Evolutionary conservation across 2,888 invertebrate species (phyloP), one percentile per base, ranked within the genome.

Genomic region (Drosophila hamatofila): DNA sequence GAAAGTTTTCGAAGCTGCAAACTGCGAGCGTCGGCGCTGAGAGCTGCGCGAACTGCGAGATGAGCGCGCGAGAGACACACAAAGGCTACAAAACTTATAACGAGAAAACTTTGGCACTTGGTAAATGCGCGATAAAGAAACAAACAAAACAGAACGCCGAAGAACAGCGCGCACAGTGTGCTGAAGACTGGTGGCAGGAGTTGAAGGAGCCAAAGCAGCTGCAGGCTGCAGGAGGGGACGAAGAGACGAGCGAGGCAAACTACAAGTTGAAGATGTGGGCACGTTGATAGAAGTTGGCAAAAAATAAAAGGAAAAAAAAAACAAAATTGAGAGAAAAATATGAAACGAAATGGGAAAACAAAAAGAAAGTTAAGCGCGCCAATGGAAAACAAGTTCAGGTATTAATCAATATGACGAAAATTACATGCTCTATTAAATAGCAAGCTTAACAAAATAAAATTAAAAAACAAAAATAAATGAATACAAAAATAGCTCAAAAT

Each of bases 81-180:
- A 87, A 88, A 88, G 88, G 88, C 88, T 90, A 90, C 89, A 88
- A 93, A 92, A 92, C 92, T 93, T 92, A 92, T 92, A 92, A 92
- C 92, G 93, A 92, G 92, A 92, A 92, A 92, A 92, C 92, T 92
- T 92, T 92, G 91, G 87, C 91, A 91, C 91, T 92, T 91, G 91
- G 92, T 89, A 91, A 90, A 91, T 83, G 90, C 88, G 91, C 89
- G 92, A 92, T 91, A 92, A 92, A 91, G 90, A 89, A 91, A 92
- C 91, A 88, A 84, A 85, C 79, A 83, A 75, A 70, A 76, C 63
- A 66, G 79, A 81, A 63, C 56, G 62, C 72, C 57, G 51, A 56
- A 58, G 42, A 61, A 67, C 71, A 35, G 56, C 57, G 60, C 39
- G 14, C 33, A 42, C 30, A 30, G 30, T 4, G 3, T 18, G 44